These are phyloP conservation scores for Thumatha senex DNA, from an alignment of 2,888 invertebrate genomes.

Conservation along the genomic window DNA sequence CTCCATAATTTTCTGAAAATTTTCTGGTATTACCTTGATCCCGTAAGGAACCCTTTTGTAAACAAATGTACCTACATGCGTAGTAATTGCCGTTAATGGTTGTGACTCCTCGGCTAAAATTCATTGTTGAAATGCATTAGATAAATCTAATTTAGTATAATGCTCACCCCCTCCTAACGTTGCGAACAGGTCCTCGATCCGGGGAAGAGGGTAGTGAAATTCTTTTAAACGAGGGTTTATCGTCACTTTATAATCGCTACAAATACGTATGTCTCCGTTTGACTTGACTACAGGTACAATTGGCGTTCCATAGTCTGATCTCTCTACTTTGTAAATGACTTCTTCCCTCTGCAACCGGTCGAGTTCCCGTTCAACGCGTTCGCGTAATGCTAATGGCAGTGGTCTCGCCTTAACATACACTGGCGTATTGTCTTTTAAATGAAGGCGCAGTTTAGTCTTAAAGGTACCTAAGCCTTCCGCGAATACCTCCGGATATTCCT, in stretches of 20 bases:
- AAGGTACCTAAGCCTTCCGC: neutral
- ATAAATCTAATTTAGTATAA: slow-evolving; percentile 9
- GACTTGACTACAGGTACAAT: too few species aligned
- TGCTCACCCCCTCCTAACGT: neutral
- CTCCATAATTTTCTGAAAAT: slow-evolving; percentile 38
- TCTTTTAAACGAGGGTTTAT: too few species aligned
- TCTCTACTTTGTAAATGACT: too few species aligned
- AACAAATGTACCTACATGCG: slow-evolving; percentile 11
- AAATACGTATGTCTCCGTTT: neutral
- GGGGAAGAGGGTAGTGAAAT: too few species aligned
- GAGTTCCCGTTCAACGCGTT: neutral
- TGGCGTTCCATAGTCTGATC: too few species aligned
- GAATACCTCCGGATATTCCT: neutral
- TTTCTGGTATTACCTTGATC: slow-evolving; percentile 23
- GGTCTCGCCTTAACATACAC: too few species aligned
- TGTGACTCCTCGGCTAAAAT: slow-evolving; percentile 4
- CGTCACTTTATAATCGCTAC: neutral
- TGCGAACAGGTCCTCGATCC: neutral
- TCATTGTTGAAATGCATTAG: slow-evolving; percentile 9
- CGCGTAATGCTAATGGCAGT: neutral
- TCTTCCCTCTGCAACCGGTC: too few species aligned
- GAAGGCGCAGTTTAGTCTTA: too few species aligned
- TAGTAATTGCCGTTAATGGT: slow-evolving; percentile 9
- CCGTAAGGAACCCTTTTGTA: slow-evolving; percentile 15
- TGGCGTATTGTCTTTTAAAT: neutral